These are phyloP conservation scores for Chaetops frenatus DNA, from an alignment of 2,113 vertebrate genomes.

Conservation along the genomic window DNA sequence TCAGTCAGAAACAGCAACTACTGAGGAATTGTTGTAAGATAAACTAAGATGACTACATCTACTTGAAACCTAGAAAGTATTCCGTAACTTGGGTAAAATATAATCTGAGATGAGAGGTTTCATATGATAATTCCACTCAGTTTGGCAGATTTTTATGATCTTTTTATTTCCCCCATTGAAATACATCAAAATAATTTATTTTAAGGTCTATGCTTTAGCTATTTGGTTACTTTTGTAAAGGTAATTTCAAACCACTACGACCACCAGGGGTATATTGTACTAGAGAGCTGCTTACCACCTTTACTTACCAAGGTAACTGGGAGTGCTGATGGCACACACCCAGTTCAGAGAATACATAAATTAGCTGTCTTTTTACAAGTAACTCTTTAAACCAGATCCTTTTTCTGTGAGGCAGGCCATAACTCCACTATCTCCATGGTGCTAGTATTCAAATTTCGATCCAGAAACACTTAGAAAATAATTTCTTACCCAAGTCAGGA, in stretches of 20 bases:
- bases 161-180: not conserved
- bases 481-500: conserved; percentile 6
- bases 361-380: not conserved
- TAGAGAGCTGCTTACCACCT: not conserved
- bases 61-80: not conserved
- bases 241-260: not conserved
- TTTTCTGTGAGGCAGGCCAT: not conserved
- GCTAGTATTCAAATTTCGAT: not conserved
- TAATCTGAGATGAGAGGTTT: not conserved
- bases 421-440: not conserved
- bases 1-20: not conserved
- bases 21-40: not conserved
- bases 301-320: not conserved
- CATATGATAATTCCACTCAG: not conserved
- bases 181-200: not conserved
- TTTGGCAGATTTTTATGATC: not conserved
- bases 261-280: not conserved
- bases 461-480: conserved; percentile 6
- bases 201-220: not conserved
- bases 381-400: not conserved
- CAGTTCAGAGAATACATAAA: not conserved
- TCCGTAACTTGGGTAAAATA: not conserved
- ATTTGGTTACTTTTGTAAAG: not conserved
- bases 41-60: not conserved
- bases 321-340: not conserved